Evolutionary conservation across 2,888 invertebrate genomes (phyloP), one percentile per base, ranked within the genome.

Genomic region (Pollenia labialis): DNA sequence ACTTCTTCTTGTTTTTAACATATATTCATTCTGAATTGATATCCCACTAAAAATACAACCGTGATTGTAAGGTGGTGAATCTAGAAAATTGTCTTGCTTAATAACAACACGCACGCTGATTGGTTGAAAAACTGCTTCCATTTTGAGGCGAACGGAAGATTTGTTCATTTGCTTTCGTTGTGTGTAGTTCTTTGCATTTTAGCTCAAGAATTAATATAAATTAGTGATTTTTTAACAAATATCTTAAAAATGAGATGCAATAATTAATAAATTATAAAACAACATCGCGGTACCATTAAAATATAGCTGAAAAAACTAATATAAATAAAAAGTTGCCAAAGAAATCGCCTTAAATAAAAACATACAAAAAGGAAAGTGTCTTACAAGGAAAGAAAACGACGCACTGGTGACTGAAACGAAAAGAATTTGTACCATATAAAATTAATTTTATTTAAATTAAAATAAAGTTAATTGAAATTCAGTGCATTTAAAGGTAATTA

Each of bases 71-170:
- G 8, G 66, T n/a, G 79, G 72, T 81, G 86, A 82, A 48, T 44
- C 52, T 2, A 9, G 18, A 62, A 75, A 16, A 64, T 68, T 64
- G 56, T 56, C 42, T 58, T 83, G 46, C 69, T 71, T 74, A 32
- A 64, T 52, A 69, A 81, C 87, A 88, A 85, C 89, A 74, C 88
- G 62, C 74, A 48, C 46, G 68, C 10, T 85, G 85, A 89, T 90
- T 89, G 88, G 89, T 68, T 60, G 56, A 85, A 72, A 85, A 88
- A 89, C 84, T 90, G 89, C 90, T 88, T 87, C 87, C 80, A 88
- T 89, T 90, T 89, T 85, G 83, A 88, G 88, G 89, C 90, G 90
- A 89, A 90, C 90, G 88, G 90, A 90, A 89, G 85, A 89, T 90
- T 88, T 89, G 75, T 90, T 86, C 88, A 85, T 89, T 89, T 89